Conservation (phyloP, 2,888 invertebrate species). For the Sceliomorpha sp. region DNA sequence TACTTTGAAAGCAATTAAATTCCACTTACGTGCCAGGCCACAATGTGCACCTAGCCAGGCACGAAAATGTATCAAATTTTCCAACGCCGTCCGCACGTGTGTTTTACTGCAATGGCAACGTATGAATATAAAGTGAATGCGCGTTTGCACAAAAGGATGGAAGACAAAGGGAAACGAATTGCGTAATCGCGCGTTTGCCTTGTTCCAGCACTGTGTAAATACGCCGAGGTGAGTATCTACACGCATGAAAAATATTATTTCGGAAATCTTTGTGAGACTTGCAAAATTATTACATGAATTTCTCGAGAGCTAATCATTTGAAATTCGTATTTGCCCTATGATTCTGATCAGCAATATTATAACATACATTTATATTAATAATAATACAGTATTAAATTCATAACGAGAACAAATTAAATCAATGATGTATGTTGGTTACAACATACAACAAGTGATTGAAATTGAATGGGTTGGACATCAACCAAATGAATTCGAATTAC, state of each 20-base stretch:
- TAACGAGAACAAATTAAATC: no score
- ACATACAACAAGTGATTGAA: no score
- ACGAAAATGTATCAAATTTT: conserved; percentile 11
- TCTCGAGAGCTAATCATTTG: conserved; percentile 11
- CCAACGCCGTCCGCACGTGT: conserved; percentile 4
- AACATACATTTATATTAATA: no score
- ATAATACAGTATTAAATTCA: no score
- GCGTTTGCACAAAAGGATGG: conserved; percentile 36
- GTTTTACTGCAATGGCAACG: conserved; percentile 9
- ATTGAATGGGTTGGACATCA: no score
- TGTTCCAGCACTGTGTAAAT: conserved; percentile 14
- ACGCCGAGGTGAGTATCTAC: conserved; percentile 14
- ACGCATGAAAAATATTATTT: conserved; percentile 16
- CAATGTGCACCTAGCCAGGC: neutral
- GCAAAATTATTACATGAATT: neutral
- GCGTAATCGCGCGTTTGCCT: conserved; percentile 21
- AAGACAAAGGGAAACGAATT: conserved; percentile 27
- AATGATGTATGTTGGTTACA: no score
- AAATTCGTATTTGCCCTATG: no score
- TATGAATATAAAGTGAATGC: conserved; percentile 26
- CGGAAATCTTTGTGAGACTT: conserved; percentile 1
- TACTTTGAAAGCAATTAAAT: conserved; percentile 2
- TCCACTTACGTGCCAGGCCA: neutral
- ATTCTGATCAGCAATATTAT: no score
- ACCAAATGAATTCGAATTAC: no score